Conservation (phyloP, 2,113 vertebrate genomes). For the Edolisoma coerulescens region DNA sequence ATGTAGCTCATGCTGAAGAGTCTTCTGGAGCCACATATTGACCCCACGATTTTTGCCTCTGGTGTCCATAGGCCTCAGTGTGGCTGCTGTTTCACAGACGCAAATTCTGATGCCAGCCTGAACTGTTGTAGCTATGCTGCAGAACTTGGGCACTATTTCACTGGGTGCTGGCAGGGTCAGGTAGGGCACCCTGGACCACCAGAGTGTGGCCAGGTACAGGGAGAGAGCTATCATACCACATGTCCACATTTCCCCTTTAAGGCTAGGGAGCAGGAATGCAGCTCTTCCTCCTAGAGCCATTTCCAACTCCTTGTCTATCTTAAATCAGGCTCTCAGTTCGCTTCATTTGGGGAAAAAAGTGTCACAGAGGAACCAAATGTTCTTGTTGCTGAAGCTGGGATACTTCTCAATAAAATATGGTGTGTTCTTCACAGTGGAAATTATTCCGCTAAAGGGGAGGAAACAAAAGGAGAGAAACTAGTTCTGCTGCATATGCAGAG, state of each 20-base stretch:
- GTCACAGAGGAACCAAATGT: neutral
- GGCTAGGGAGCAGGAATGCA: neutral
- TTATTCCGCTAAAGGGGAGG: neutral
- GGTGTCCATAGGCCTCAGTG: neutral
- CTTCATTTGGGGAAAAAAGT: neutral
- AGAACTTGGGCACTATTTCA: neutral
- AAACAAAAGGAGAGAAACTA: neutral
- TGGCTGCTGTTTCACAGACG: neutral
- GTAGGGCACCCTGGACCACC: neutral
- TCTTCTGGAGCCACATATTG: neutral
- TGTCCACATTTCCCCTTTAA: neutral
- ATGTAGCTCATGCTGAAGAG: neutral
- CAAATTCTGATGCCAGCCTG: neutral
- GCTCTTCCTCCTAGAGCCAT: neutral
- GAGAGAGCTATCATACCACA: neutral
- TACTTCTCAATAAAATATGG: neutral
- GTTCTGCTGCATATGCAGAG: slow-evolving; percentile 35
- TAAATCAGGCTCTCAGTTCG: neutral
- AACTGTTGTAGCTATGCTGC: neutral
- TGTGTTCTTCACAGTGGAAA: neutral
- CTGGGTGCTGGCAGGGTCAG: neutral
- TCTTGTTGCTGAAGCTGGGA: neutral
- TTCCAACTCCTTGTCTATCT: neutral
- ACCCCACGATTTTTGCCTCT: neutral
- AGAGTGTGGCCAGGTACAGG: neutral